These are phyloP conservation scores for Oenanthe oenanthe DNA, from an alignment of 2,113 vertebrate genomes.

Conservation along the genomic window DNA sequence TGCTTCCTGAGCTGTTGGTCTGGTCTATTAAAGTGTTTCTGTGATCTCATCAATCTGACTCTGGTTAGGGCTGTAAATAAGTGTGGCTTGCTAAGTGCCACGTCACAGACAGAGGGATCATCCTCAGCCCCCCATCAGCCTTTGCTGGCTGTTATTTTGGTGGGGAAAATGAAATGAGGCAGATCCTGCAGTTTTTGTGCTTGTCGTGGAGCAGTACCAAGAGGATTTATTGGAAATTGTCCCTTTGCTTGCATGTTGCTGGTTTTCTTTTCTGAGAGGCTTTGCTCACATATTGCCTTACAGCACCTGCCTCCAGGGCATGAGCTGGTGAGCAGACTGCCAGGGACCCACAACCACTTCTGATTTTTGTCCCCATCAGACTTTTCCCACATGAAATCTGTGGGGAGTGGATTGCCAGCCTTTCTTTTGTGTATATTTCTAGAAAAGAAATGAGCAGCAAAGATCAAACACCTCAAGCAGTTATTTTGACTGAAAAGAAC, in stretches of 20 bases:
- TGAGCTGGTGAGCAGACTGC: background rate
- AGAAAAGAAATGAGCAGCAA: background rate
- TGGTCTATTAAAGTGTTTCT: background rate
- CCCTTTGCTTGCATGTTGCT: background rate
- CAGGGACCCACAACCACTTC: background rate
- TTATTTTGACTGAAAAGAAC: background rate
- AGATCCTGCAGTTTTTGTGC: background rate
- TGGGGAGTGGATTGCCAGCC: background rate
- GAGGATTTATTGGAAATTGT: background rate
- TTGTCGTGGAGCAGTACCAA: background rate
- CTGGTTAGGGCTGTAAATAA: background rate
- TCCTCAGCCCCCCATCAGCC: background rate
- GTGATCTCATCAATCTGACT: background rate
- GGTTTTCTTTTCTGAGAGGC: background rate
- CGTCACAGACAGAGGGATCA: background rate
- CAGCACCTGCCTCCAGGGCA: background rate
- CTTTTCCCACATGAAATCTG: background rate
- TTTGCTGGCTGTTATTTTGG: background rate
- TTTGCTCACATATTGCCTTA: background rate
- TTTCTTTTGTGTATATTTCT: background rate
- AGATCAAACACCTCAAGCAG: background rate
- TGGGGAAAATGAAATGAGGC: background rate
- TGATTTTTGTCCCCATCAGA: background rate
- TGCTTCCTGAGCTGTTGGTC: background rate
- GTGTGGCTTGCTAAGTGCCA: background rate